Evolutionary conservation across 1,140 invertebrate species (phyloP).

Genomic region (Zaprionus ghesquierei): DNA sequence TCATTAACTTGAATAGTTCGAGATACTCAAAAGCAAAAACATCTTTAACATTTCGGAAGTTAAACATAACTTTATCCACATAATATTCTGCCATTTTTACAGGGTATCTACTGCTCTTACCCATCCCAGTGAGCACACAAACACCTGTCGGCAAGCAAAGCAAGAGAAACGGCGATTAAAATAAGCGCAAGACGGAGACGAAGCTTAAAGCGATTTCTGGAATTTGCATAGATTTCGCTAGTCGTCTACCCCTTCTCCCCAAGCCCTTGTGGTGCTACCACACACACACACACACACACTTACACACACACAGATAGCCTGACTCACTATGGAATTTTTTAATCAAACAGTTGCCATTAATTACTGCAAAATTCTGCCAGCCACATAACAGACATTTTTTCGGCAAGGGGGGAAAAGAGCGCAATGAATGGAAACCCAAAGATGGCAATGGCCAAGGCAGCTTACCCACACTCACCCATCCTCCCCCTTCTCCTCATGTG

Average conservation of each 20-base stretch:
- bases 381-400: constrained; percentile 81
- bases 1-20: too few species aligned
- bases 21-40: too few species aligned
- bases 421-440: constrained; percentile 67
- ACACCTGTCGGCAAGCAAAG: not conserved
- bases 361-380: constrained; percentile 79
- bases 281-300: constrained; percentile 9
- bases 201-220: constrained; percentile 33
- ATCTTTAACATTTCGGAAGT: too few species aligned
- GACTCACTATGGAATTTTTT: constrained; percentile 69
- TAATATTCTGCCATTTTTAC: not conserved
- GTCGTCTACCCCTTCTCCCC: not conserved
- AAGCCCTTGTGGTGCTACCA: not conserved
- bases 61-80: too few species aligned
- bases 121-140: not conserved
- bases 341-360: constrained; percentile 81
- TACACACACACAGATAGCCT: constrained; percentile 10
- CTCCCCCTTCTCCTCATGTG: constrained; percentile 3
- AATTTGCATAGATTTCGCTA: constrained; percentile 66
- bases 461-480: constrained; percentile 25
- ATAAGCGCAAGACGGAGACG: constrained; percentile 7
- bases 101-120: not conserved
- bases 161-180: constrained; percentile 1
- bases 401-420: constrained; percentile 51
- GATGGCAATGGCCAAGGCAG: constrained; percentile 51